These are phyloP conservation scores for Habrosyne pyritoides DNA, from an alignment of 2,888 invertebrate genomes.

Conservation along the genomic window DNA sequence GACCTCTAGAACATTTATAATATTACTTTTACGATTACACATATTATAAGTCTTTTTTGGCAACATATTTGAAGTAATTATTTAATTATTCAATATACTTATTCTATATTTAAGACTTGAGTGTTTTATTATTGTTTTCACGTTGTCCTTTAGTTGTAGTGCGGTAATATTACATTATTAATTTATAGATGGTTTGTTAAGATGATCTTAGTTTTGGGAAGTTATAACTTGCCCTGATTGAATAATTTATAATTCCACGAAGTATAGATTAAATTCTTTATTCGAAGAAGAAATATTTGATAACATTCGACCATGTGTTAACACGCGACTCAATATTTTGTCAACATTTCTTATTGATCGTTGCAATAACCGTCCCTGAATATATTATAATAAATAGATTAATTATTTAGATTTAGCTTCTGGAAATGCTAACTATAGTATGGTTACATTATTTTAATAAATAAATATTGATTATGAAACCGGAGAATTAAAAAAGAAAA, in stretches of 20 bases:
- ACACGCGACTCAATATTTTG: too few species aligned
- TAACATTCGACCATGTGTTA: too few species aligned
- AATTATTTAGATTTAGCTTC: neutral
- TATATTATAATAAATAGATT: neutral
- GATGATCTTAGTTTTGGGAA: neutral
- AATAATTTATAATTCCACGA: too few species aligned
- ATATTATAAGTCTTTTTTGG: conserved; percentile 79
- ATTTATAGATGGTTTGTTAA: too few species aligned
- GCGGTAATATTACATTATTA: neutral
- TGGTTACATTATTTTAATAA: too few species aligned
- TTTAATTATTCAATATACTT: conserved; percentile 84
- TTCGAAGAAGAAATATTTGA: too few species aligned
- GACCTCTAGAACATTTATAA: conserved; percentile 76
- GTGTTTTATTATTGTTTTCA: conserved; percentile 63
- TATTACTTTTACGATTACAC: conserved; percentile 80
- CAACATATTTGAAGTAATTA: conserved; percentile 82
- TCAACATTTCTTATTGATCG: neutral
- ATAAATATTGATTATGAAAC: too few species aligned
- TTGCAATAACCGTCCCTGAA: neutral
- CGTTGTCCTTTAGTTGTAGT: conserved; percentile 5
- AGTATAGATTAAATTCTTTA: too few species aligned
- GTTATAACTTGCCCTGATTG: neutral
- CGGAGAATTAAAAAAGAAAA: too few species aligned
- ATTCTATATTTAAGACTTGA: conserved; percentile 77
- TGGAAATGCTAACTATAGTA: neutral